These are phyloP conservation scores for Phalloptychus januarius DNA, from an alignment of 2,797 vertebrate genomes.

Conservation along the genomic window DNA sequence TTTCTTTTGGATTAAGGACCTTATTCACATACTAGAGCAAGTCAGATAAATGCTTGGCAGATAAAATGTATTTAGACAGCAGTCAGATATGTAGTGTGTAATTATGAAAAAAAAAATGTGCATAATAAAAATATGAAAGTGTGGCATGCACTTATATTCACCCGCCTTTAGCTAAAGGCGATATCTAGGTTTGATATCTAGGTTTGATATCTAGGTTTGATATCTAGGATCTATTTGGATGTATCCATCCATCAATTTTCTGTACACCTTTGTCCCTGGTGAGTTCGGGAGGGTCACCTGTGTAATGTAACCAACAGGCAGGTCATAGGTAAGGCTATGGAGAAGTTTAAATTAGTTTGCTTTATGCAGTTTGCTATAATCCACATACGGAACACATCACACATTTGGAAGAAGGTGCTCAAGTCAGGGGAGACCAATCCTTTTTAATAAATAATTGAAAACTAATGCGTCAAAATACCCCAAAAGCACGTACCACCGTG, in stretches of 20 bases:
- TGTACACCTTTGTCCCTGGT: too few relatives aligned
- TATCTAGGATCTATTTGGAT: too few relatives aligned
- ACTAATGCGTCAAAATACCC: neutral
- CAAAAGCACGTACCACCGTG: neutral
- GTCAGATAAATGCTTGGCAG: neutral
- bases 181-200: too few relatives aligned
- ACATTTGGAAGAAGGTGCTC: neutral
- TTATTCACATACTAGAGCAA: neutral
- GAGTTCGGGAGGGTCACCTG: neutral
- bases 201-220: too few relatives aligned
- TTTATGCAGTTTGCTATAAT: neutral
- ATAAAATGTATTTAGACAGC: neutral
- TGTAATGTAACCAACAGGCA: neutral
- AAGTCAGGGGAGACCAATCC: neutral
- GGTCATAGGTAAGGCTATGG: neutral
- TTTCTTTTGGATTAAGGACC: constrained; percentile 2
- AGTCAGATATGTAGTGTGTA: neutral
- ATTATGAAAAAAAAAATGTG: neutral
- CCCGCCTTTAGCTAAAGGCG: neutral
- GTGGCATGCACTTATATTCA: neutral
- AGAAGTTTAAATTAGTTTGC: neutral
- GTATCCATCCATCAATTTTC: too few relatives aligned
- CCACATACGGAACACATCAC: neutral
- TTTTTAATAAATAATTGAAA: neutral
- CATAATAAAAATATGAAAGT: neutral